Evolutionary conservation across 2,797 vertebrate species (phyloP).

Genomic region (Lutjanus campechanus): DNA sequence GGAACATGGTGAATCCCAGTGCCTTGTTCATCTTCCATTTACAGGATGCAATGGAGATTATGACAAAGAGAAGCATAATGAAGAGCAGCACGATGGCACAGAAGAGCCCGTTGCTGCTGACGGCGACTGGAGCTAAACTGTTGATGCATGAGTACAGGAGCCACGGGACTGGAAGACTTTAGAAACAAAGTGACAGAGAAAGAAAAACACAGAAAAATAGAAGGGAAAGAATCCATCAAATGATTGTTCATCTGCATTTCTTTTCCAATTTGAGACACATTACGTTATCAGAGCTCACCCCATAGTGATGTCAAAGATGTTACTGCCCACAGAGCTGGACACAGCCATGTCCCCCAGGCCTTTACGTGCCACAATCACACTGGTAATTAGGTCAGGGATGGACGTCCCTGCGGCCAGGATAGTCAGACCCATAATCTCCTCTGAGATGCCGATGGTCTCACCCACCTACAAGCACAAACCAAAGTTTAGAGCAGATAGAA

Average conservation of each 20-base stretch:
- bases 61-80: conserved; percentile 98
- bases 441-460: conserved; percentile 97
- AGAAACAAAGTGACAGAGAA: conserved; percentile 21
- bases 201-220: conserved; percentile 9
- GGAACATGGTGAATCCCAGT: conserved; percentile 94
- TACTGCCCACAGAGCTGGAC: conserved; percentile 97
- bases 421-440: conserved; percentile 98
- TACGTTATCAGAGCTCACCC: conserved; percentile 87
- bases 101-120: conserved; percentile 98
- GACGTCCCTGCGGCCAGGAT: conserved; percentile 97
- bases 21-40: conserved; percentile 98
- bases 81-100: conserved; percentile 98
- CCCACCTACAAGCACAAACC: conserved; percentile 87
- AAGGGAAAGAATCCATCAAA: background rate
- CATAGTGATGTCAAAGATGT: conserved; percentile 98
- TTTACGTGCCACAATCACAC: conserved; percentile 97
- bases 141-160: conserved; percentile 89
- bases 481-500: conserved; percentile 1
- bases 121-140: conserved; percentile 88
- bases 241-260: background rate
- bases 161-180: conserved; percentile 95
- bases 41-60: conserved; percentile 92
- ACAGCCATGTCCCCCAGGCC: conserved; percentile 98
- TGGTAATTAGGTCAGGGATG: conserved; percentile 98
- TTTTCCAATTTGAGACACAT: background rate